Base-by-base conservation (phyloP, 2,888 invertebrate genomes). In the Pollenia amentaria region DNA sequence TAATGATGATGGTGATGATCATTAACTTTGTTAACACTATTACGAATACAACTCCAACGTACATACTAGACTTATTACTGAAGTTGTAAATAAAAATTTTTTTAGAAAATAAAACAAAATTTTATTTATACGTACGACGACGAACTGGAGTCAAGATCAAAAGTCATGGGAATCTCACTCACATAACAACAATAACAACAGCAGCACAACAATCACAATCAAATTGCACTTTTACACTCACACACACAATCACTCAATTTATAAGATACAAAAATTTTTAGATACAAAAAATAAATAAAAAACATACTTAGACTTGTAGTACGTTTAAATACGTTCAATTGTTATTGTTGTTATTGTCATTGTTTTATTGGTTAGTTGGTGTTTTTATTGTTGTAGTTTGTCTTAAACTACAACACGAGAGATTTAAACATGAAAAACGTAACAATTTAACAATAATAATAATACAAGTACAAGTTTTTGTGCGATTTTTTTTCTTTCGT, bases 131-230 rank as follows among this genome's bases (percentile, higher is more conserved):
- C 70, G 40, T 64, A 70, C 67, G 62, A 65, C 67, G 78, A 64
- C 70, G 51, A 70, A 77, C 70, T 81, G 72, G 72, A 85, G 85
- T 82, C 85, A 82, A 85, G 85, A 77, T 86, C 83, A 86, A 77
- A 77, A 83, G 86, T 84, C 86, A 86, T 84, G 80, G 86, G 79
- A 83, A 88, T 77, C 76, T 78, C 77, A 83, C 67, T 78, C 77
- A 73, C 53, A 73, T 78, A 83, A 83, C 78, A 57, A 83, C 76
- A 75, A 73, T 46, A 9, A 40, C 60, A 46, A 38, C 29, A 10
- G 40, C 48, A 29, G 21, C 0, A 64, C 53, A n/a, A 76, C 38
- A 64, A 38, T 51, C 40, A 75, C 67, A 51, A 48, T 57, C 16
- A 42, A 67, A 67, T 76, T 82, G 62, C 69, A 82, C 62, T 76